A percentile compares a stretch with the other conserved stretches of the same genome.
Evolutionary conservation across 2,113 vertebrate species (phyloP).

Genomic region (Pimephales promelas): DNA sequence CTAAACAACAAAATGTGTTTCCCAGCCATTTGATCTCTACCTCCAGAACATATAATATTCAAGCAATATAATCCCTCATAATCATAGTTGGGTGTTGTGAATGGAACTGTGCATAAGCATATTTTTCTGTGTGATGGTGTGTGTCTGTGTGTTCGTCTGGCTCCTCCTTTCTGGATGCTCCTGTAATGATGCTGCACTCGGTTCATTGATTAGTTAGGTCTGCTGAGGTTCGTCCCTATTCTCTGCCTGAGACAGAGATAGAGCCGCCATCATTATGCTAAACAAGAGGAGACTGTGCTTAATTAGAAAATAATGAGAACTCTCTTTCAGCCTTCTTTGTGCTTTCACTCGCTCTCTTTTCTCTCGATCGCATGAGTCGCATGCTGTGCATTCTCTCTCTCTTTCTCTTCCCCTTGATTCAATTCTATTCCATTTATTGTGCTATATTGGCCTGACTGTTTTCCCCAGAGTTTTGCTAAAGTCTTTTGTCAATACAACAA

Average conservation of each 20-base stretch:
- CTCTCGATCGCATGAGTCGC: no score
- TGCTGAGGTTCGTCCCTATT: slow-evolving; percentile 31
- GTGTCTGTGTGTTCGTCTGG: slow-evolving; percentile 10
- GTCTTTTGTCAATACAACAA: slow-evolving; percentile 5
- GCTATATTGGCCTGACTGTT: slow-evolving; percentile 4
- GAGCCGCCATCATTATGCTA: slow-evolving; percentile 47
- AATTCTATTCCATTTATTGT: neutral
- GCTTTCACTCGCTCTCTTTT: neutral
- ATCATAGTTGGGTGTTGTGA: slow-evolving; percentile 20
- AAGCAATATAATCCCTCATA: slow-evolving; percentile 14
- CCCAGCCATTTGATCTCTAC: neutral
- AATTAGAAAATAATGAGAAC: slow-evolving; percentile 58
- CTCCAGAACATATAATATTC: neutral
- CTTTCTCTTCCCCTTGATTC: no score
- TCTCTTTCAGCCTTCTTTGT: slow-evolving; percentile 40
- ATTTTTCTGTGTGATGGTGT: no score
- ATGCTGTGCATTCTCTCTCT: no score
- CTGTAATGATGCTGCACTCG: slow-evolving; percentile 48
- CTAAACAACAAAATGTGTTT: slow-evolving; percentile 4
- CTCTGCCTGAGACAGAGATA: slow-evolving; percentile 47
- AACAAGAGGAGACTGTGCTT: slow-evolving; percentile 38
- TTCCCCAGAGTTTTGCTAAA: slow-evolving; percentile 13
- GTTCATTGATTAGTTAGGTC: slow-evolving; percentile 58
- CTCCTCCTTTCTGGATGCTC: slow-evolving; percentile 32
- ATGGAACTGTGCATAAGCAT: slow-evolving; percentile 21